Percentiles rank a stretch among this genome's conserved stretches.
These are phyloP conservation scores for Hippocampus kuda DNA, from an alignment of 2,797 vertebrate genomes.

Conservation along the genomic window DNA sequence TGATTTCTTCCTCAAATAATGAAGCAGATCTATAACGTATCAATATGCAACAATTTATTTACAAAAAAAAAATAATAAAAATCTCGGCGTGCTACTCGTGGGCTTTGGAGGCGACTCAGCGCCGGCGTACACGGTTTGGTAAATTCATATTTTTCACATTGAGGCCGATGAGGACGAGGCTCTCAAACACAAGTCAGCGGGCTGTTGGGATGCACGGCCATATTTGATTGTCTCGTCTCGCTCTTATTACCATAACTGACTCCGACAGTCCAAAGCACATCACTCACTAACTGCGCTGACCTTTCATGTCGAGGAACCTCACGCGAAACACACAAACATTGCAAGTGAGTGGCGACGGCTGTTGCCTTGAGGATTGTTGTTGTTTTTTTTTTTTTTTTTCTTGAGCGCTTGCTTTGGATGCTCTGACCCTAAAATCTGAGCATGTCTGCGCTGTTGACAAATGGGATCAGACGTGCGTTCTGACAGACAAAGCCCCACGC, in stretches of 20 bases:
- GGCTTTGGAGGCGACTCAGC: too few species aligned
- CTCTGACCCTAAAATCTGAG: conserved; percentile 32
- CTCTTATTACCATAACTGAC: conserved; percentile 34
- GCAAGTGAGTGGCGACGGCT: background rate
- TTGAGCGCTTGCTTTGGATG: conserved; percentile 23
- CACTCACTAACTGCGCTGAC: conserved; percentile 29
- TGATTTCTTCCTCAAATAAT: too few species aligned
- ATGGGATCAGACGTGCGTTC: conserved; percentile 49
- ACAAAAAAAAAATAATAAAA: too few species aligned
- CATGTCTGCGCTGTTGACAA: conserved; percentile 45
- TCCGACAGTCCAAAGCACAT: conserved; percentile 40
- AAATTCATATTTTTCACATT: background rate
- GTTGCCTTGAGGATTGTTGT: background rate
- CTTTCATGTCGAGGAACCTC: conserved; percentile 10
- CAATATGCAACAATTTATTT: too few species aligned
- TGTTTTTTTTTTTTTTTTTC: conserved; percentile 7
- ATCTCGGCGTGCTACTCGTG: too few species aligned
- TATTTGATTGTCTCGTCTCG: conserved; percentile 22
- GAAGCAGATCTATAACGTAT: too few species aligned
- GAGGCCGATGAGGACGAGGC: background rate
- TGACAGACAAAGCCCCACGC: conserved; percentile 25
- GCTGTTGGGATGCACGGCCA: background rate
- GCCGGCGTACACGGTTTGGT: too few species aligned
- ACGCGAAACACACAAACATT: conserved; percentile 6
- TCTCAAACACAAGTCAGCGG: background rate